Conservation (phyloP, 2,113 vertebrate species). For the Diadophis punctatus region DNA sequence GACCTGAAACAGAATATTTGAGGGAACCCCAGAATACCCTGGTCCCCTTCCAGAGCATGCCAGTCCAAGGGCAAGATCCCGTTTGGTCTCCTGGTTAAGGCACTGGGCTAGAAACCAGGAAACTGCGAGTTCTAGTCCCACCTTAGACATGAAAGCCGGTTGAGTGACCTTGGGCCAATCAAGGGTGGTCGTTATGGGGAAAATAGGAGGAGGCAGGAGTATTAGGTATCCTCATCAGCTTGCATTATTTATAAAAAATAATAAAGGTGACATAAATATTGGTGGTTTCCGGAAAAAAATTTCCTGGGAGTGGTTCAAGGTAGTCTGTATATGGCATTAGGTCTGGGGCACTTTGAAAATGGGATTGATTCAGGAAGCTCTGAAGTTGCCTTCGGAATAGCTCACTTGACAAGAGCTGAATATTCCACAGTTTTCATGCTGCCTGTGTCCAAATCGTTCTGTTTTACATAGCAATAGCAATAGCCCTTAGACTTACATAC, state of each 20-base stretch:
- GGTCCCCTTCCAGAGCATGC: neutral
- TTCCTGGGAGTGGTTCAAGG: neutral
- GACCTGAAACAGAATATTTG: neutral
- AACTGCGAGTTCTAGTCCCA: neutral
- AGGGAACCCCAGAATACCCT: neutral
- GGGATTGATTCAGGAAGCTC: neutral
- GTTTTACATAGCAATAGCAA: neutral
- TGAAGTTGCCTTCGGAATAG: neutral
- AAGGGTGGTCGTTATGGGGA: neutral
- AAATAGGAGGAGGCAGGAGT: neutral
- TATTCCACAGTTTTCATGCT: neutral
- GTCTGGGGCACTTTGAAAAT: neutral
- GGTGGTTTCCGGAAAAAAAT: neutral
- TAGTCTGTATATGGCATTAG: neutral
- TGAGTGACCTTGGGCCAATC: neutral
- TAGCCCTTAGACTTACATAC: no score
- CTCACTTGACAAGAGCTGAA: neutral
- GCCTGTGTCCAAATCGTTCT: neutral
- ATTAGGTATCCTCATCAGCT: neutral
- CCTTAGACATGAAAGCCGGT: neutral
- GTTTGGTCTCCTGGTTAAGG: neutral
- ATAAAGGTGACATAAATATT: neutral
- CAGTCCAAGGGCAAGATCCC: neutral
- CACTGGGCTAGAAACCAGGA: neutral
- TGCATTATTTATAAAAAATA: neutral